Percentiles rank a stretch among this genome's conserved stretches.
Evolutionary conservation across 2,113 vertebrate species (phyloP).

Genomic region (Syngnathus scovelli): DNA sequence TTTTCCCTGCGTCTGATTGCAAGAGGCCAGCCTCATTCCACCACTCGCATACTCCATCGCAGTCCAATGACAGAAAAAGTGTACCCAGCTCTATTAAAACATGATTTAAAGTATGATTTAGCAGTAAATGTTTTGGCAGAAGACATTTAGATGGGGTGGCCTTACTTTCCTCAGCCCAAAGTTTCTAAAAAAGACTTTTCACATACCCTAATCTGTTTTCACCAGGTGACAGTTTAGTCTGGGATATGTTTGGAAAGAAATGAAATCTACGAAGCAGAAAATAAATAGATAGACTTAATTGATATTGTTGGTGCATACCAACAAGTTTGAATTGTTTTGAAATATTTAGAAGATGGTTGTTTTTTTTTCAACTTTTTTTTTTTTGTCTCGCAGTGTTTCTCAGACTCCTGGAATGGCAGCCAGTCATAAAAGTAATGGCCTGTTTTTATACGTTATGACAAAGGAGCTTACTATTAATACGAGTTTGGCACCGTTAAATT

Average conservation of each 20-base stretch:
- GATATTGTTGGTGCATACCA: not conserved
- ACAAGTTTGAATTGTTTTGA: not conserved
- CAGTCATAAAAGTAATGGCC: not conserved
- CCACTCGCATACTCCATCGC: slow-evolving; percentile 61
- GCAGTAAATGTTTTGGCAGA: not conserved
- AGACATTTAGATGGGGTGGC: not conserved
- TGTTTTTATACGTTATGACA: slow-evolving; percentile 29
- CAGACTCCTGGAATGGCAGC: not conserved
- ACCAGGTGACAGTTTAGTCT: not conserved
- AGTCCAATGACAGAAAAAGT: slow-evolving; percentile 51
- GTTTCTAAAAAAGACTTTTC: not conserved
- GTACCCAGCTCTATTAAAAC: slow-evolving; percentile 51
- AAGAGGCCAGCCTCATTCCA: slow-evolving; percentile 57
- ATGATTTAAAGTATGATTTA: slow-evolving; percentile 50
- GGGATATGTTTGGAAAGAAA: not conserved
- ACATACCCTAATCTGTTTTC: not conserved
- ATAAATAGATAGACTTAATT: not conserved
- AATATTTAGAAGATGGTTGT: not conserved
- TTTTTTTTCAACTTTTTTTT: not conserved
- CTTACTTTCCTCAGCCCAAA: not conserved
- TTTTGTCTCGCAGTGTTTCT: not conserved
- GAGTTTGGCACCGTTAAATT: slow-evolving; percentile 40
- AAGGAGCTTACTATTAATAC: slow-evolving; percentile 36
- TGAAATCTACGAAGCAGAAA: not conserved
- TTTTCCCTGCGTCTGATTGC: slow-evolving; percentile 70